Evolutionary conservation across 2,888 invertebrate species (phyloP), one percentile per base, ranked within the genome.

Genomic region (Hylaea fasciaria): DNA sequence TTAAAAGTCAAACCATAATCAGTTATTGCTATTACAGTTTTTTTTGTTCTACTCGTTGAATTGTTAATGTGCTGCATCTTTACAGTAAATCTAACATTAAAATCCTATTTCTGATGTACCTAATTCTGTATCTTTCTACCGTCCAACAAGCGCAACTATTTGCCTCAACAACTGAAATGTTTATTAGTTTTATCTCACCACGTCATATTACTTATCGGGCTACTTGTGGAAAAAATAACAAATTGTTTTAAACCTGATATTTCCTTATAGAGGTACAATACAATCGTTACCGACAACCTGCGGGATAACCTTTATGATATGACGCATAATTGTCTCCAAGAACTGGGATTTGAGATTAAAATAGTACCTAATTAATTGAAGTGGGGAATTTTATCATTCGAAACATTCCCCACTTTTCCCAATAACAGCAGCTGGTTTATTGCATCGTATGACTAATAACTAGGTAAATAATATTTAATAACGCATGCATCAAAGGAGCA

Each of bases 341-440:
- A 22, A 5, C 5, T 22, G 22, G 3, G 2, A 22, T 5, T 22
- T 2, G 5, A 22, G 5, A 22, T 22, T 22, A 22, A n/a, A n/a
- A n/a, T 22, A 22, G 22, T 22, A 22, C 5, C n/a, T 22, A 22
- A 22, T 22, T 22, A 22, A 22, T 22, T 22, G 53, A 62, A 65
- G 40, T 41, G 68, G 66, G 61, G 22, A 22, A 62, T 62, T 62
- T 55, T 56, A 62, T 51, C 37, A 57, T 35, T 44, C n/a, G 58
- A 49, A 43, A 40, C 44, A n/a, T n/a, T 39, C 4, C 10, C 39
- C 67, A 69, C 68, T 73, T 73, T 72, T 74, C 72, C 62, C 65
- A 64, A 70, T 63, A 68, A 64, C 63, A 66, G 56, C 41, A 63
- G 53, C 53, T 54, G 62, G 53, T 46, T 32, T 64, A 66, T 66